Conservation (phyloP, 1,140 invertebrate species). For the Drosophila parabipectinata region DNA sequence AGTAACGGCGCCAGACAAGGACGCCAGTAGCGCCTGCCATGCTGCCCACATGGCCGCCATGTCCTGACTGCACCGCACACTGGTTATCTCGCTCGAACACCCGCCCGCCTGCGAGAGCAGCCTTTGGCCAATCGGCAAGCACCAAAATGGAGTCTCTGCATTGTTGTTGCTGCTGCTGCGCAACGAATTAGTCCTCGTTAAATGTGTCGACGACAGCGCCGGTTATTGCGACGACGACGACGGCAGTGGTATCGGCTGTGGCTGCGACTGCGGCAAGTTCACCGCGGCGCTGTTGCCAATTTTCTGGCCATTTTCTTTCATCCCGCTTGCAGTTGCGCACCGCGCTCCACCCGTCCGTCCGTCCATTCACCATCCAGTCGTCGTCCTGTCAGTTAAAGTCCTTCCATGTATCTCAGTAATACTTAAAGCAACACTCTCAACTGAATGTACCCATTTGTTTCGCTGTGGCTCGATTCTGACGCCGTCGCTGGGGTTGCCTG, state of each 20-base stretch:
- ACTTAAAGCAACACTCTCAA: slow-evolving; percentile 77
- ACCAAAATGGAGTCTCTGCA: slow-evolving; percentile 64
- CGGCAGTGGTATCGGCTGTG: neutral
- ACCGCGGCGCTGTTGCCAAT: slow-evolving; percentile 63
- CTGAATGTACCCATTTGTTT: slow-evolving; percentile 61
- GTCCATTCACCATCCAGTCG: slow-evolving; percentile 1
- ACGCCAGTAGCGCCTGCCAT: neutral
- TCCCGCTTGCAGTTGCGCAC: slow-evolving; percentile 43
- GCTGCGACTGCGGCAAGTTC: slow-evolving; percentile 1
- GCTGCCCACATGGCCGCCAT: neutral
- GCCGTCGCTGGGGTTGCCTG: slow-evolving; percentile 31
- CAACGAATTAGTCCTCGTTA: slow-evolving; percentile 82
- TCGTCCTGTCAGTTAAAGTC: neutral
- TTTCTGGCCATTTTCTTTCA: slow-evolving; percentile 61
- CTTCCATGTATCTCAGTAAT: slow-evolving; percentile 29
- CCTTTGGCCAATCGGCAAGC: slow-evolving; percentile 43
- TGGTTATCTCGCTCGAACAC: slow-evolving; percentile 40
- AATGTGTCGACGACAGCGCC: slow-evolving; percentile 61
- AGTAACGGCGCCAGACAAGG: slow-evolving; percentile 1
- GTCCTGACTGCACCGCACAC: slow-evolving; percentile 11
- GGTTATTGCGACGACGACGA: neutral
- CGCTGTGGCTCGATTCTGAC: slow-evolving; percentile 21
- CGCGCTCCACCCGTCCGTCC: slow-evolving; percentile 5
- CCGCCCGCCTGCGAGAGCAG: neutral
- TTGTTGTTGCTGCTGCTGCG: slow-evolving; percentile 55